These are phyloP conservation scores for Galaxias olidus DNA, from an alignment of 2,797 vertebrate species.

Conservation along the genomic window DNA sequence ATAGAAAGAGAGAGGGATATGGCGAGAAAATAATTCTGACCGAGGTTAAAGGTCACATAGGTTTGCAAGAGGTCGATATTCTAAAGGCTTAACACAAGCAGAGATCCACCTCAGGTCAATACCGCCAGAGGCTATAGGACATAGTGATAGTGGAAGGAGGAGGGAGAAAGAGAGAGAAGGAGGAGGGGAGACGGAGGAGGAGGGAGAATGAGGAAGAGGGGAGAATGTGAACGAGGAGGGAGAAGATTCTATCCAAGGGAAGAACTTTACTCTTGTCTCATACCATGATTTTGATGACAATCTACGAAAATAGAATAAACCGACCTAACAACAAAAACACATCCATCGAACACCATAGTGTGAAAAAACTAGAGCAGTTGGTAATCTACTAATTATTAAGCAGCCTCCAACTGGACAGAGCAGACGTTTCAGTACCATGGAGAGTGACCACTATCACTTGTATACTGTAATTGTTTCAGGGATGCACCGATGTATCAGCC, in stretches of 20 bases:
- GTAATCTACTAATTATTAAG: background rate
- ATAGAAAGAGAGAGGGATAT: background rate
- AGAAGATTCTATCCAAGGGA: background rate
- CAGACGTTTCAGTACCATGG: background rate
- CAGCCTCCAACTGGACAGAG: background rate
- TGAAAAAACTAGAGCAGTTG: background rate
- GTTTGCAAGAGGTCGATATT: conserved; percentile 35
- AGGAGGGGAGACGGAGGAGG: no score
- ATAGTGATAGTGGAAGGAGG: conserved; percentile 31
- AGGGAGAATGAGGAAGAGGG: no score
- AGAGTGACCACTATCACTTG: background rate
- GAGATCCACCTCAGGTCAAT: conserved; percentile 40
- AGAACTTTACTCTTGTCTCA: no score
- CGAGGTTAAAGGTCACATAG: background rate
- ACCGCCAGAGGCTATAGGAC: conserved; percentile 46
- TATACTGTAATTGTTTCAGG: no score
- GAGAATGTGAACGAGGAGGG: background rate
- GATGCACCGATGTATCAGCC: no score
- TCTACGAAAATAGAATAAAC: background rate
- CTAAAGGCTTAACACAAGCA: conserved; percentile 47
- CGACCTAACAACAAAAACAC: background rate
- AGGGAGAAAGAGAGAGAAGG: background rate
- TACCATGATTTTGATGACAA: no score
- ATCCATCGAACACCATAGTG: no score
- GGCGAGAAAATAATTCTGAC: background rate